Evolutionary conservation across 2,888 invertebrate species (phyloP), one percentile per base, ranked within the genome.

Genomic region (Endotricha flammealis): DNA sequence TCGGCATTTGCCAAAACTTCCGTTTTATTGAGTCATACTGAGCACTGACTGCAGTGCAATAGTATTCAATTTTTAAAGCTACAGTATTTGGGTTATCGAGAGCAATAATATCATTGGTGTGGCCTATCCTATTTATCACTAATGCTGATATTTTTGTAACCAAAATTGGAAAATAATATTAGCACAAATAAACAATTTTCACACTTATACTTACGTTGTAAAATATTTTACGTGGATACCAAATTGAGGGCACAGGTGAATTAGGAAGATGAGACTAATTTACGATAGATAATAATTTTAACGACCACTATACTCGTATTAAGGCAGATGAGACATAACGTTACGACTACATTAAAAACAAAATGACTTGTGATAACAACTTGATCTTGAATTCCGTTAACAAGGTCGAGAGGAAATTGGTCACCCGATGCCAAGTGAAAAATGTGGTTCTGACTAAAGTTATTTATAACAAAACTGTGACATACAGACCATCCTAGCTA

Each of bases 341-440:
- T 25, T 28, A 16, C 12, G 23, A 30, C 17, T 13, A 4, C 9
- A 33, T 34, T 27, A 31, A 6, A 53, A 48, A 53, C 39, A 53
- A 60, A 60, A 59, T 60, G 61, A 41, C 38, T 52, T 45, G 55
- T 63, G 50, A 54, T 50, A n/a, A 50, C 52, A 59, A 62, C 49
- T 56, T 57, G 63, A 66, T 78, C 66, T 74, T 64, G 64, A 66
- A 67, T 67, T 60, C 54, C 57, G 41, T 49, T 53, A 38, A 50
- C 80, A 81, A 82, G 82, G 82, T 73, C 67, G 58, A 57, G 59
- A 70, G 67, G 67, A 74, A 80, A 70, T 67, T 60, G 61, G 64
- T 69, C 65, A 67, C 64, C 59, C 57, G 60, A 55, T 59, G 64
- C 65, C 64, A 71, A 69, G 60, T 55, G 64, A 73, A 72, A 73